These are phyloP conservation scores for Oopsacas minuta DNA, from an alignment of 37 sponge, comb jelly and placozoan genomes.

Conservation along the genomic window DNA sequence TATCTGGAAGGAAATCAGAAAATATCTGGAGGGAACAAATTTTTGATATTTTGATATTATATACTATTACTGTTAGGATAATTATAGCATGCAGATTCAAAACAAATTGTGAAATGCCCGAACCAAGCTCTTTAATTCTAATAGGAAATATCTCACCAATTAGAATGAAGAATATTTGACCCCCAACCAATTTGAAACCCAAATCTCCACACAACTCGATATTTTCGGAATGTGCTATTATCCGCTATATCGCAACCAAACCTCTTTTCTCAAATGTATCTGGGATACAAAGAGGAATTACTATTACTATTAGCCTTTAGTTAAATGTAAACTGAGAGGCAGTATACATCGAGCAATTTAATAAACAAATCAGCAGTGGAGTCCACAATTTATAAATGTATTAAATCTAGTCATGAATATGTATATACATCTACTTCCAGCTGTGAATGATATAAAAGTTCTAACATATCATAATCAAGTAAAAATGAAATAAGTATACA, in stretches of 20 bases:
- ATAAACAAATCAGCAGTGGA: background rate
- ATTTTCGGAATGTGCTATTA: too few relatives aligned
- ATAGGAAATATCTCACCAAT: background rate
- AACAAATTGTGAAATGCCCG: background rate
- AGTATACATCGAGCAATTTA: conserved; percentile 13
- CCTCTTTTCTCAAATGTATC: too few relatives aligned
- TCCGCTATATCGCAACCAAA: too few relatives aligned
- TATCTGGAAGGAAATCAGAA: too few relatives aligned
- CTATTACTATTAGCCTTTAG: too few relatives aligned
- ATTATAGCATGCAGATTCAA: background rate
- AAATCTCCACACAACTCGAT: too few relatives aligned
- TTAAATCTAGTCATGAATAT: conserved; percentile 6
- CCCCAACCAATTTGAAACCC: background rate
- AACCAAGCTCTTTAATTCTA: background rate
- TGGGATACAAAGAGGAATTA: too few relatives aligned
- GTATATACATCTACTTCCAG: background rate
- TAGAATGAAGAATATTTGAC: background rate
- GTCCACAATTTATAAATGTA: background rate
- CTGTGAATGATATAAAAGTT: background rate
- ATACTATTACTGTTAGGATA: background rate
- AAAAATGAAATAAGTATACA: conserved; percentile 5
- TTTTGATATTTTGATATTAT: too few relatives aligned
- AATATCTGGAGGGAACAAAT: too few relatives aligned
- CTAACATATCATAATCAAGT: background rate
- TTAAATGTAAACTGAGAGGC: too few relatives aligned